phyloP scores from a whole-genome alignment of 2,113 vertebrate genomes.

The Sander lucioperca region DNA sequence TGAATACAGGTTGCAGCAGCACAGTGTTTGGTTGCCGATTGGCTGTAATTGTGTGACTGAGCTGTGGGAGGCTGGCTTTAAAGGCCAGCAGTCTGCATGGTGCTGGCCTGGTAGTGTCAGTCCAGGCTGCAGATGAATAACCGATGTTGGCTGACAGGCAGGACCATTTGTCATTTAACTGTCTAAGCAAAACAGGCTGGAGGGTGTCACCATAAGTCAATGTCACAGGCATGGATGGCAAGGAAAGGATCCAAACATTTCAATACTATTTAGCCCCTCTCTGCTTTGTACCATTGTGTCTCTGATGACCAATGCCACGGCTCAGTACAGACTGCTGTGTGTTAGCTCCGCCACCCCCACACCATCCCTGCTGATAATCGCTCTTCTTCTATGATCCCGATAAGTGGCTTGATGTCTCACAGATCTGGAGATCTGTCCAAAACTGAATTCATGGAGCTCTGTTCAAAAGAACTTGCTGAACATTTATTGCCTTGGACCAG shows the following conservation, averaged over 20 bases:
- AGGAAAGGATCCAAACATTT: constrained; percentile 63
- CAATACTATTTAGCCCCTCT: constrained; percentile 52
- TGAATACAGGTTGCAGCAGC: constrained; percentile 8
- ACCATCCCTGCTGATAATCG: background rate
- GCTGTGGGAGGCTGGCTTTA: constrained; percentile 50
- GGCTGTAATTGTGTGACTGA: constrained; percentile 46
- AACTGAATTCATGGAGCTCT: background rate
- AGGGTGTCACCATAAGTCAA: constrained; percentile 72
- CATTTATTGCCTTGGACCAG: background rate
- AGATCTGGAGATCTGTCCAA: constrained; percentile 12
- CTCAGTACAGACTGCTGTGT: constrained; percentile 27
- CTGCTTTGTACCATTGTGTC: constrained; percentile 1
- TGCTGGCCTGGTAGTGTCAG: constrained; percentile 53
- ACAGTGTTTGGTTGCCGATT: constrained; percentile 39
- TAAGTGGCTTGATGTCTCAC: constrained; percentile 29
- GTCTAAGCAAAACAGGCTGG: constrained; percentile 72
- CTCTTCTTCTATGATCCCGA: constrained; percentile 40
- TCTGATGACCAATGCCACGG: background rate
- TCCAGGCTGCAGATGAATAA: constrained; percentile 66
- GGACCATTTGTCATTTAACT: constrained; percentile 75
- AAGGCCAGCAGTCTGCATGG: constrained; percentile 38
- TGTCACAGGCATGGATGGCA: constrained; percentile 52
- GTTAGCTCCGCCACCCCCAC: background rate
- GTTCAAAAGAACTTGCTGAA: background rate
- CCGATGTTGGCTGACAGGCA: constrained; percentile 76